Percentiles rank a stretch among this genome's conserved stretches.
Conservation (phyloP, 1,140 invertebrate species). For the Drosophila bifasciata region DNA sequence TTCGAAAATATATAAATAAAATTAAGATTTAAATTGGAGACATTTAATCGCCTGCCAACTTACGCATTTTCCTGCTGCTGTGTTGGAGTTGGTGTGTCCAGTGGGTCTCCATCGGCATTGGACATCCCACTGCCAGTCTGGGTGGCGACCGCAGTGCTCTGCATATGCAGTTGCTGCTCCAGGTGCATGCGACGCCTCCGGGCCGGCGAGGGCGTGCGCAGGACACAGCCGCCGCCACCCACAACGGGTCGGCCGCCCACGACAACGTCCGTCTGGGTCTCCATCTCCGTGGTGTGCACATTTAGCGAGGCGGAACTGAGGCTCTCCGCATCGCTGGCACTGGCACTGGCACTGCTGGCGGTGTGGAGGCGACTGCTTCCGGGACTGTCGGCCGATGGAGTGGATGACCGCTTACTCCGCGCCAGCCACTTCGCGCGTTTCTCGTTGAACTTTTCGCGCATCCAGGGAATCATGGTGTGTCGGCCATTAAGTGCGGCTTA, state of each 20-base stretch:
- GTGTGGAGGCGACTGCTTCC: conserved; percentile 38
- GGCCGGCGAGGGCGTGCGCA: conserved; percentile 64
- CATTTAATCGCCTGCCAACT: conserved; percentile 50
- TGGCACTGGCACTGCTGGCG: conserved; percentile 44
- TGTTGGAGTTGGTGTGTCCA: background rate
- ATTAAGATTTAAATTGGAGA: conserved; percentile 21
- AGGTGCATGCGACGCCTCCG: conserved; percentile 62
- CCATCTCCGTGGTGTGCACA: conserved; percentile 56
- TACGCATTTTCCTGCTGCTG: conserved; percentile 68
- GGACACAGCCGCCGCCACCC: conserved; percentile 58
- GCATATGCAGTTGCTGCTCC: conserved; percentile 56
- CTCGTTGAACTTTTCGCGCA: conserved; percentile 82
- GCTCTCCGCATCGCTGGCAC: conserved; percentile 56
- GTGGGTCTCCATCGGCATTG: conserved; percentile 7
- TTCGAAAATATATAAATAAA: conserved; percentile 47
- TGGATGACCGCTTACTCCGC: conserved; percentile 50
- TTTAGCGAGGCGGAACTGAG: conserved; percentile 42
- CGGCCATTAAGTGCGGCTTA: conserved; percentile 46
- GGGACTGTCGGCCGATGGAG: conserved; percentile 25
- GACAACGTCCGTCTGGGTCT: conserved; percentile 60
- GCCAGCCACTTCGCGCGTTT: conserved; percentile 78
- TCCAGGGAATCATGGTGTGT: conserved; percentile 82
- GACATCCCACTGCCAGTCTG: background rate
- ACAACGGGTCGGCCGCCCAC: conserved; percentile 8
- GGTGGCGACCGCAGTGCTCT: conserved; percentile 5